Conservation (phyloP, 2,113 vertebrate species). For the Dicrurus megarhynchus region DNA sequence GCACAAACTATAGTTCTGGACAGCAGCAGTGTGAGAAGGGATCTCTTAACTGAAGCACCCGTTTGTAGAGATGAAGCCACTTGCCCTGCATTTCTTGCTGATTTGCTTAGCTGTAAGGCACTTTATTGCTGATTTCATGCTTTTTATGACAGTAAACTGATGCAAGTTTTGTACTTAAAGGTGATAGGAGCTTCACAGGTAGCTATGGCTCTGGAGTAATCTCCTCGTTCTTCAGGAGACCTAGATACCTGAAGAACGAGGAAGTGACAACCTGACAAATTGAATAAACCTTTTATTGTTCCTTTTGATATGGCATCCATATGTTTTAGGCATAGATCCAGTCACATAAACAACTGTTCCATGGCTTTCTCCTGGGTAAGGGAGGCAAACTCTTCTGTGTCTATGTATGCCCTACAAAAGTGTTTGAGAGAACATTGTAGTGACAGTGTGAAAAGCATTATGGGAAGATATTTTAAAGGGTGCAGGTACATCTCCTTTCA, state of each 20-base stretch:
- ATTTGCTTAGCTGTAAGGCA: background rate
- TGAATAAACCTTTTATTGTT: background rate
- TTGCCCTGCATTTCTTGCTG: background rate
- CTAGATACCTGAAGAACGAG: background rate
- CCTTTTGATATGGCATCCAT: background rate
- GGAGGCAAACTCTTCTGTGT: background rate
- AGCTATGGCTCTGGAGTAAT: background rate
- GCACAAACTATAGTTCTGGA: background rate
- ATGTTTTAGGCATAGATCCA: background rate
- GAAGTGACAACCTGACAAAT: background rate
- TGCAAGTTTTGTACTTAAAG: background rate
- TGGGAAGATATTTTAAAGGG: background rate
- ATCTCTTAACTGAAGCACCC: background rate
- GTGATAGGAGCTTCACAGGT: background rate
- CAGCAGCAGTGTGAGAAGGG: background rate
- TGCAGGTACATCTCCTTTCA: background rate
- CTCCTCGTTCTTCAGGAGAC: background rate
- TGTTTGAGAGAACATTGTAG: background rate
- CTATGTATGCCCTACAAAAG: background rate
- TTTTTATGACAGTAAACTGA: background rate
- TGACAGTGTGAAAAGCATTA: background rate
- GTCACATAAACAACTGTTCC: background rate
- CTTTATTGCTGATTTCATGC: background rate
- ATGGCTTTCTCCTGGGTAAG: background rate
- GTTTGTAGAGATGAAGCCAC: background rate